These are phyloP conservation scores for Athalia cordata DNA, from an alignment of 2,888 invertebrate genomes.

Conservation along the genomic window DNA sequence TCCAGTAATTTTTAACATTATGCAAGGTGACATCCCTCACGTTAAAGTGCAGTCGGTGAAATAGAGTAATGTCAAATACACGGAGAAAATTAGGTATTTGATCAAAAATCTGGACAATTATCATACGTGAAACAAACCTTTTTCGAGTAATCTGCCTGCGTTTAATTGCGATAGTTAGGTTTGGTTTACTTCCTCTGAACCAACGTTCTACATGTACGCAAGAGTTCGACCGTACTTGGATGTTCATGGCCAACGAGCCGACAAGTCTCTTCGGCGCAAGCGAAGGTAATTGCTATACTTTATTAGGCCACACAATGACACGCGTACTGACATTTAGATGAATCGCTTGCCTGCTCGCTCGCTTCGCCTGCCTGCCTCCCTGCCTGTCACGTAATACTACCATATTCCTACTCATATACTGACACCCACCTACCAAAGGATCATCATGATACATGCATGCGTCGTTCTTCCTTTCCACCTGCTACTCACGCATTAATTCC, in stretches of 20 bases:
- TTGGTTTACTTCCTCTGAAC: slow-evolving; percentile 3
- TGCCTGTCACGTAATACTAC: not conserved
- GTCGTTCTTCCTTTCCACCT: not conserved
- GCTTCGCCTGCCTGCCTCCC: not conserved
- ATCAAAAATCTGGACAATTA: no score
- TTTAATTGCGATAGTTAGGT: not conserved
- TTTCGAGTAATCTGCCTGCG: no score
- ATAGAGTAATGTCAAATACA: no score
- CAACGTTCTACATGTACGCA: slow-evolving; percentile 27
- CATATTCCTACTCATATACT: no score
- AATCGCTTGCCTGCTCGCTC: not conserved
- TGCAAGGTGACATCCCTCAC: no score
- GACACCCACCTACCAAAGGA: no score
- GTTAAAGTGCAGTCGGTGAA: no score
- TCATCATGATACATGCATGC: not conserved
- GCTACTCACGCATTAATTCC: no score
- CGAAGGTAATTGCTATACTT: slow-evolving; percentile 54
- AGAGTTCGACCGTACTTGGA: slow-evolving; percentile 23
- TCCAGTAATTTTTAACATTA: no score
- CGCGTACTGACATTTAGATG: slow-evolving; percentile 21
- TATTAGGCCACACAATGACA: slow-evolving; percentile 55
- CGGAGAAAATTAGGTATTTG: no score
- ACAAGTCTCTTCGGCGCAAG: slow-evolving; percentile 14
- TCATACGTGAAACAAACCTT: no score
- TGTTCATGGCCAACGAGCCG: slow-evolving; percentile 34